These are phyloP conservation scores for Aramus guarauna DNA, from an alignment of 2,113 vertebrate species.

Conservation along the genomic window DNA sequence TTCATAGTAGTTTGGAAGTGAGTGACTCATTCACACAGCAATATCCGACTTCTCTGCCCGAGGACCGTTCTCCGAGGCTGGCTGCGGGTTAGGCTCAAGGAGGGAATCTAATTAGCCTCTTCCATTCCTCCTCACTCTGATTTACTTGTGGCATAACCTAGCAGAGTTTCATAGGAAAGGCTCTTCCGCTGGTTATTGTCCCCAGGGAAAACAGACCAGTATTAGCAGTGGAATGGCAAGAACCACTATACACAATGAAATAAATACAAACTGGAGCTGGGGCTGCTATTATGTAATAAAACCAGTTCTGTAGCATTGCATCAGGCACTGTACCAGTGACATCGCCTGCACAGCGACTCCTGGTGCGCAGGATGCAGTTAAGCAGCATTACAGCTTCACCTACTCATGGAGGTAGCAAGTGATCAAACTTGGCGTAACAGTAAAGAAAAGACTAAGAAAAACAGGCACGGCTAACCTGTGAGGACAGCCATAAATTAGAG, in stretches of 20 bases:
- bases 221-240: background rate
- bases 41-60: background rate
- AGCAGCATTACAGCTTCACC: background rate
- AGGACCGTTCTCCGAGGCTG: background rate
- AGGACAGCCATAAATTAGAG: background rate
- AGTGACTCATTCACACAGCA: slow-evolving; percentile 57
- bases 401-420: background rate
- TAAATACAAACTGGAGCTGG: background rate
- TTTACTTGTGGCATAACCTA: background rate
- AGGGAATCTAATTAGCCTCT: slow-evolving; percentile 21
- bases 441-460: background rate
- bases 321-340: background rate
- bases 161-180: background rate
- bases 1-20: slow-evolving; percentile 44
- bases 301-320: background rate
- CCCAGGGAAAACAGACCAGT: background rate
- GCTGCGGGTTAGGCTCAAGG: background rate
- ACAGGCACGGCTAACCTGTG: background rate
- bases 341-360: background rate
- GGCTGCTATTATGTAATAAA: background rate
- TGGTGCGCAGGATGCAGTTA: background rate
- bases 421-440: background rate
- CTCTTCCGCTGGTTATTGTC: background rate
- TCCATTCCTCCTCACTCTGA: background rate
- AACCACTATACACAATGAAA: background rate